Evolutionary conservation across 2,888 invertebrate genomes (phyloP).

Genomic region (Sminthurides aquaticus): DNA sequence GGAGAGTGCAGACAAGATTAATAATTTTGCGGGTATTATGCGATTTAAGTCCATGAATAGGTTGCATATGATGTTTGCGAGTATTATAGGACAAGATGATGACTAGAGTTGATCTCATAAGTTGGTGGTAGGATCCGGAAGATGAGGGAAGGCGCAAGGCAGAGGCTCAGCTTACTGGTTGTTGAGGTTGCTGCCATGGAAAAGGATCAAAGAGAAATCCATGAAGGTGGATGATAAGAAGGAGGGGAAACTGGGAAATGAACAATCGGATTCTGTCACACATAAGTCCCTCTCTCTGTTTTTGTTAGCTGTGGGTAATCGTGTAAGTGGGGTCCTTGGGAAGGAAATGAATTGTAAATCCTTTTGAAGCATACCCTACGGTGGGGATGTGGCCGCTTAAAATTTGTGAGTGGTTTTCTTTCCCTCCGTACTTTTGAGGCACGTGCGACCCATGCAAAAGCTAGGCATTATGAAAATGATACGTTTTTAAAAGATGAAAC

Average conservation of each 20-base stretch:
- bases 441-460: too few relatives aligned
- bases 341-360: background rate
- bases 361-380: too few relatives aligned
- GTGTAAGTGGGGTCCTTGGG: background rate
- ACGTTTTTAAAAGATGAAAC: too few relatives aligned
- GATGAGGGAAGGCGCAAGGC: background rate
- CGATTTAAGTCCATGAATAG: too few relatives aligned
- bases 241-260: conserved; percentile 10
- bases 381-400: too few relatives aligned
- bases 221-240: conserved; percentile 13
- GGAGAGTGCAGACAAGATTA: too few relatives aligned
- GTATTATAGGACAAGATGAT: background rate
- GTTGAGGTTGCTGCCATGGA: background rate
- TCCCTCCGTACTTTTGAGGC: too few relatives aligned
- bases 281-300: background rate
- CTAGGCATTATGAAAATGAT: too few relatives aligned
- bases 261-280: conserved; percentile 19
- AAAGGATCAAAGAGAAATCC: conserved; percentile 14
- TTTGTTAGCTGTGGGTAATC: conserved; percentile 2
- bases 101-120: background rate
- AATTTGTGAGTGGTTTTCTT: too few relatives aligned
- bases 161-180: background rate
- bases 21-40: too few relatives aligned
- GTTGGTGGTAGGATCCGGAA: background rate
- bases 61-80: too few relatives aligned